These are phyloP conservation scores for Diorhabda carinulata DNA, from an alignment of 1,140 invertebrate species.

Conservation along the genomic window DNA sequence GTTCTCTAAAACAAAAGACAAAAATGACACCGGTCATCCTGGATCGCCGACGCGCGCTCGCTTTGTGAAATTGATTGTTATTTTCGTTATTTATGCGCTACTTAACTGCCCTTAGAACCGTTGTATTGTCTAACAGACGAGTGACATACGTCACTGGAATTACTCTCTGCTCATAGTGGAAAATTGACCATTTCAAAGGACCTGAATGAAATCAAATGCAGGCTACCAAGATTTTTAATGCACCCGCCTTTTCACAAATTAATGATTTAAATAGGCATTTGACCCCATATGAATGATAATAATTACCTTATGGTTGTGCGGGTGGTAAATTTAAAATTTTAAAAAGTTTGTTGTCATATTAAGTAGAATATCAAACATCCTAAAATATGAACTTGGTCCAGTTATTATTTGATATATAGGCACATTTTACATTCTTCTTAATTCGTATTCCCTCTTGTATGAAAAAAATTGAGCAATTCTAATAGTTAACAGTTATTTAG, in stretches of 20 bases:
- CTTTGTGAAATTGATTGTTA: constrained; percentile 36
- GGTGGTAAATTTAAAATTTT: neutral
- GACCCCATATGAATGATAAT: neutral
- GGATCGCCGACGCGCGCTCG: constrained; percentile 1
- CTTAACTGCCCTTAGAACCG: constrained; percentile 13
- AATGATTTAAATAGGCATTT: neutral
- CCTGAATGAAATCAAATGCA: neutral
- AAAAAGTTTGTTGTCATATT: too few species aligned
- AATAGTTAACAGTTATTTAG: too few species aligned
- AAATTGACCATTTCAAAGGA: constrained; percentile 2
- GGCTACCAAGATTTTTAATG: neutral
- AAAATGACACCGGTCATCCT: constrained; percentile 35
- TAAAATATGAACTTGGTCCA: too few species aligned
- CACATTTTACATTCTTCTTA: too few species aligned
- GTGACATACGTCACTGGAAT: constrained; percentile 26
- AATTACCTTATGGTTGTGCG: neutral
- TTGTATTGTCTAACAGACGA: constrained; percentile 26
- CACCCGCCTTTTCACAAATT: neutral
- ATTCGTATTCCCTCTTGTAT: too few species aligned
- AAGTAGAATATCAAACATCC: too few species aligned
- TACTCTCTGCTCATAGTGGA: constrained; percentile 3
- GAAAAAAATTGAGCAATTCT: too few species aligned
- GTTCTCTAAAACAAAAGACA: constrained; percentile 39
- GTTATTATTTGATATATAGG: too few species aligned
- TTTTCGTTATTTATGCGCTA: constrained; percentile 39